Conservation (phyloP, 2,888 invertebrate species). For the Trachelus troglodyta region DNA sequence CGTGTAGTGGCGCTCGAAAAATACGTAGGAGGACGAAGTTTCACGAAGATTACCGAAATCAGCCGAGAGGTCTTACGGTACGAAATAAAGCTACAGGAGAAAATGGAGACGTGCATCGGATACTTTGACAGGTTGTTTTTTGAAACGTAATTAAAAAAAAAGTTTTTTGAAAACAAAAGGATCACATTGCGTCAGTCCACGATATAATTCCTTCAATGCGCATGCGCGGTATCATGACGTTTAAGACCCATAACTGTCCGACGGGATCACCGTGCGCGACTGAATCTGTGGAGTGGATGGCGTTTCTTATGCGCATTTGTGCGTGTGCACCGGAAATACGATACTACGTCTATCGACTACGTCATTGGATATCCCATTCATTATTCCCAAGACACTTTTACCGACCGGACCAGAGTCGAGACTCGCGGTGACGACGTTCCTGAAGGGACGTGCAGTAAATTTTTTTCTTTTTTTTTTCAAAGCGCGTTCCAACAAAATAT, state of each 20-base stretch:
- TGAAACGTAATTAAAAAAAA: too few relatives aligned
- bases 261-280: not conserved
- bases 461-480: not conserved
- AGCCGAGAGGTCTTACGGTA: not conserved
- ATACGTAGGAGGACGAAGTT: not conserved
- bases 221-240: not conserved
- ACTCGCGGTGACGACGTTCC: not conserved
- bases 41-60: not conserved
- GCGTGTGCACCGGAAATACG: constrained; percentile 41
- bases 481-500: not conserved
- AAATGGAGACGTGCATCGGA: not conserved
- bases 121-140: not conserved
- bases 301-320: constrained; percentile 24
- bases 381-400: constrained; percentile 29
- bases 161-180: not conserved
- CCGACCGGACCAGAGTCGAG: not conserved
- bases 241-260: not conserved
- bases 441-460: not conserved
- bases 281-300: constrained; percentile 9
- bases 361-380: constrained; percentile 49
- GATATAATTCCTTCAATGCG: not conserved
- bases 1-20: not conserved
- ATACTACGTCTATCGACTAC: constrained; percentile 45
- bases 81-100: not conserved
- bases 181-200: not conserved